Evolutionary conservation across 2,113 vertebrate species (phyloP), one percentile per base, ranked within the genome.

Genomic region (Ornithorhynchus anatinus): DNA sequence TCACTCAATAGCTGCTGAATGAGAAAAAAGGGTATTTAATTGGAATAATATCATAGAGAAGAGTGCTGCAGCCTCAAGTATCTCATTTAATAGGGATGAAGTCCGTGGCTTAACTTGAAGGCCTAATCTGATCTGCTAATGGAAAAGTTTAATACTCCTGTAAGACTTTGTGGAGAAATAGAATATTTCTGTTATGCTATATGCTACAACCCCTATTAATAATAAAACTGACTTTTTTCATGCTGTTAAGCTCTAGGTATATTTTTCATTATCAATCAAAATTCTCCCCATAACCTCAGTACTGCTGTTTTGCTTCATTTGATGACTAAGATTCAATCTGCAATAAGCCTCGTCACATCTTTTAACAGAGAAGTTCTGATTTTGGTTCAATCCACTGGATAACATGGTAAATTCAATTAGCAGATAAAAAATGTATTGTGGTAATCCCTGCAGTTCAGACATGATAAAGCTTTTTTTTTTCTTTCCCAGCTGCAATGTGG

Each of bases 121-220:
- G 73, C 61, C 38, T 82, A 79, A 80, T 82, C 64, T 87, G 76
- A 90, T 85, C 80, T 42, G 31, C 61, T 86, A 89, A 85, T 82
- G 75, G 75, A 88, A 86, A 82, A 87, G 58, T 25, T 84, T 81
- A 87, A 89, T 89, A 75, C 75, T 87, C 84, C 68, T 57, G 66
- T 89, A 83, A 70, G 39, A 78, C 59, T 69, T 29, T 67, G 75
- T 77, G 61, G 77, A 58, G 72, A 80, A 87, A 88, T 82, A 74
- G 84, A 78, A 80, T 79, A 85, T 69, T 69, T n/a, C n/a, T n/a
- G n/a, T n/a, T n/a, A n/a, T n/a, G n/a, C n/a, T n/a, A n/a, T n/a
- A n/a, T n/a, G n/a, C n/a, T n/a, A 86, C 73, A 62, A 33, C 40
- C 65, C 70, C 16, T 78, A 69, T 80, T 84, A 77, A 80, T 72